Evolutionary conservation across 1,140 invertebrate species (phyloP).

Genomic region (Pissodes strobi): DNA sequence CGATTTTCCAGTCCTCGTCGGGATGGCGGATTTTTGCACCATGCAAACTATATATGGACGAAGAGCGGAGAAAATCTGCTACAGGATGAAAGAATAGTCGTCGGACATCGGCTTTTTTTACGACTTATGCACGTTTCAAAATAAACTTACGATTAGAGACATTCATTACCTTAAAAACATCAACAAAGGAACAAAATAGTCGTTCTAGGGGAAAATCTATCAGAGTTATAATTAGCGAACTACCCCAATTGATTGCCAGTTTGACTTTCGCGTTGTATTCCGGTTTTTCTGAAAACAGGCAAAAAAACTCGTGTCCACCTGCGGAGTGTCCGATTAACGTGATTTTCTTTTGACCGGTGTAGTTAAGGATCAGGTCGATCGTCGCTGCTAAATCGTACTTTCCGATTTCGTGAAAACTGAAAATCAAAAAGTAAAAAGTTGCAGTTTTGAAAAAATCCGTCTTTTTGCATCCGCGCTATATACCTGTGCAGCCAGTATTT

Average conservation of each 20-base stretch:
- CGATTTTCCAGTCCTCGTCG: background rate
- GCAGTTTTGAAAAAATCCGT: too few species aligned
- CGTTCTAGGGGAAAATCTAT: background rate
- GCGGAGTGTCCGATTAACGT: constrained; percentile 66
- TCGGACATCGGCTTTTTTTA: too few species aligned
- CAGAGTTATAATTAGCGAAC: background rate
- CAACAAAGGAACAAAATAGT: background rate
- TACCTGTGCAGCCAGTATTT: constrained; percentile 69
- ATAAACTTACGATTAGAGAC: too few species aligned
- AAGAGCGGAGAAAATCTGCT: too few species aligned
- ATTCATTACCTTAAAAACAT: constrained; percentile 8
- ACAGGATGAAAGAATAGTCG: too few species aligned
- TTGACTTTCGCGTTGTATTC: constrained; percentile 62
- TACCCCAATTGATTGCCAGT: constrained; percentile 47
- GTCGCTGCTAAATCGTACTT: constrained; percentile 64
- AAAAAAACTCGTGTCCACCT: constrained; percentile 59
- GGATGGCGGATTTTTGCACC: background rate
- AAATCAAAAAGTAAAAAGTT: too few species aligned
- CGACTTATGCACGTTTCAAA: too few species aligned
- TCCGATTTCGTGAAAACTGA: constrained; percentile 53
- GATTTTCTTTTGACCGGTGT: constrained; percentile 58
- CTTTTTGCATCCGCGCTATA: too few species aligned
- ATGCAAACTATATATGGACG: too few species aligned
- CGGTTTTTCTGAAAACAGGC: constrained; percentile 56
- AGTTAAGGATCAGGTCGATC: constrained; percentile 61